Conservation (phyloP, 2,113 vertebrate genomes). For the Macrotus californicus region DNA sequence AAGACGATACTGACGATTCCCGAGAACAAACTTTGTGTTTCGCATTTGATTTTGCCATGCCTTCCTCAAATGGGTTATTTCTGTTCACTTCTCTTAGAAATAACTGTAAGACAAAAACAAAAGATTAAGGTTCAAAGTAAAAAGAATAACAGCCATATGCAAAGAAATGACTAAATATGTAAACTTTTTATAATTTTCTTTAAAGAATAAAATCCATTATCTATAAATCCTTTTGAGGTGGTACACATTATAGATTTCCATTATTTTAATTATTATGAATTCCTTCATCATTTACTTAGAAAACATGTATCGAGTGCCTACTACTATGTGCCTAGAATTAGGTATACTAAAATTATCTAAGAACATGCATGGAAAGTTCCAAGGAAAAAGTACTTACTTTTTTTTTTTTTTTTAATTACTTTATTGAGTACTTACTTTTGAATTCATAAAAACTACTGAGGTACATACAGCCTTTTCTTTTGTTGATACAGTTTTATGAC, state of each 20-base stretch:
- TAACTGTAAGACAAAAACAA: constrained; percentile 38
- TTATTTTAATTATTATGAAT: background rate
- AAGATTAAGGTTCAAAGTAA: background rate
- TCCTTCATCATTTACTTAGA: constrained; percentile 14
- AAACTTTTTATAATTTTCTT: background rate
- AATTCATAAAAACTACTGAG: background rate
- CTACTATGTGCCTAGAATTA: background rate
- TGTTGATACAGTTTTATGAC: constrained; percentile 35
- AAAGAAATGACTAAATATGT: background rate
- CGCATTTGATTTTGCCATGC: constrained; percentile 66
- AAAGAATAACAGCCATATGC: background rate
- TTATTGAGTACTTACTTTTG: background rate
- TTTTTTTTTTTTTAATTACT: no score
- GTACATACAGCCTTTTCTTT: background rate
- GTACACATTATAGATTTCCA: background rate
- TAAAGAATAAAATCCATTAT: constrained; percentile 26
- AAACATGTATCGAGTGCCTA: constrained; percentile 16
- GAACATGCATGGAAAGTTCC: background rate
- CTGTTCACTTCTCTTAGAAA: constrained; percentile 55
- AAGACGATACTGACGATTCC: constrained; percentile 85
- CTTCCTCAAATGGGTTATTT: constrained; percentile 45
- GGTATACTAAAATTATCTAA: background rate
- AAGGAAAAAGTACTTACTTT: background rate
- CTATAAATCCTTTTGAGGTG: background rate
- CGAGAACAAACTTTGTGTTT: constrained; percentile 72